phyloP scores from a whole-genome alignment of 1,140 invertebrate genomes.

The Panonychus citri region DNA sequence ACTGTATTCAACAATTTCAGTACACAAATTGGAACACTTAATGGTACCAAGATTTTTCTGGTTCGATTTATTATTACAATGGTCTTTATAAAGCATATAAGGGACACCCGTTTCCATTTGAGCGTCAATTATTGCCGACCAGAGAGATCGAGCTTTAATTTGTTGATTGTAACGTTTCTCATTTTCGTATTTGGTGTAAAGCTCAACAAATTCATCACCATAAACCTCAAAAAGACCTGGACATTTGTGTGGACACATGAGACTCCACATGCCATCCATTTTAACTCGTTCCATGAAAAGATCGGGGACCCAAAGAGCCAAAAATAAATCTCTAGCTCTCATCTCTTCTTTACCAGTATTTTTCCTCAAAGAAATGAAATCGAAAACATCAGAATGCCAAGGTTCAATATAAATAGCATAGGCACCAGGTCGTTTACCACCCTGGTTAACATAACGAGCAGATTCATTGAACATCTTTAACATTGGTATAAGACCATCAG shows the following conservation, averaged over 20 bases:
- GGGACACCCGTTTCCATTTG: slow-evolving; percentile 97
- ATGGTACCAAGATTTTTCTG: slow-evolving; percentile 97
- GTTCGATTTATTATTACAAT: slow-evolving; percentile 90
- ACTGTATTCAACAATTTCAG: slow-evolving; percentile 88
- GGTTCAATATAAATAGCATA: slow-evolving; percentile 96
- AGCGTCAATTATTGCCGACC: slow-evolving; percentile 79
- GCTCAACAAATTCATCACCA: slow-evolving; percentile 77
- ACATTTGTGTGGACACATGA: slow-evolving; percentile 90
- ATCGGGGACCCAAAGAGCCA: slow-evolving; percentile 94
- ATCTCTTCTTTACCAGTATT: slow-evolving; percentile 85
- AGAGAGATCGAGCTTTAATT: slow-evolving; percentile 65
- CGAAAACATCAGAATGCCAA: slow-evolving; percentile 94
- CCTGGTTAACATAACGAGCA: slow-evolving; percentile 90
- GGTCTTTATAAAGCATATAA: slow-evolving; percentile 94
- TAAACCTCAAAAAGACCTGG: slow-evolving; percentile 72
- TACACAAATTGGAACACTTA: slow-evolving; percentile 92
- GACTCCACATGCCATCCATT: slow-evolving; percentile 58
- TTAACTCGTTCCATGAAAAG: slow-evolving; percentile 94
- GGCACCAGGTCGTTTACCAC: slow-evolving; percentile 67
- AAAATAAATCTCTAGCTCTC: slow-evolving; percentile 86
- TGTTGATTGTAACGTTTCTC: slow-evolving; percentile 48
- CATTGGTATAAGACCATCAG: slow-evolving; percentile 95
- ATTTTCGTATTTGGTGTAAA: slow-evolving; percentile 73
- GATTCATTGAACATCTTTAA: slow-evolving; percentile 86
- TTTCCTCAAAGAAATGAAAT: slow-evolving; percentile 78